phyloP scores from a whole-genome alignment of 2,797 vertebrate species.

The Falco concolor region DNA sequence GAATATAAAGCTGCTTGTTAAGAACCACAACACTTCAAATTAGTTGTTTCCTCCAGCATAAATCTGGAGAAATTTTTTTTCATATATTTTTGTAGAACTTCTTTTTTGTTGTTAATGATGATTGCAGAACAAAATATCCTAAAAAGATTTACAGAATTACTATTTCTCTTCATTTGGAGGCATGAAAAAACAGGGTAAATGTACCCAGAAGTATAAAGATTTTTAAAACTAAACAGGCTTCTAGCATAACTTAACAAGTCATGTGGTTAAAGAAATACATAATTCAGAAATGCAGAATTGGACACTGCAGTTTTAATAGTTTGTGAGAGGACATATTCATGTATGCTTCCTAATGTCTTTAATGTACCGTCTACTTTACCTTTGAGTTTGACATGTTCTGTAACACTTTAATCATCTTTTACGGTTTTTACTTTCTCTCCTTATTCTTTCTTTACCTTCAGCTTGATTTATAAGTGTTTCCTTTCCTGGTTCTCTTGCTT shows the following conservation, averaged over 20 bases:
- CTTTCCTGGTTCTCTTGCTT: not conserved
- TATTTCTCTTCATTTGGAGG: not conserved
- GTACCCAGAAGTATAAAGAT: not conserved
- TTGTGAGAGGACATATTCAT: not conserved
- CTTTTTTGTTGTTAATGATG: not conserved
- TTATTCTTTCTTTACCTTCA: not conserved
- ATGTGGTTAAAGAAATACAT: not conserved
- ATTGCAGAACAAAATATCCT: not conserved
- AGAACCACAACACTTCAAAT: not conserved
- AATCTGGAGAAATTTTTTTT: not conserved
- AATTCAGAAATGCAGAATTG: not conserved
- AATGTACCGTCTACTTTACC: not conserved
- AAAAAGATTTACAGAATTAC: not conserved
- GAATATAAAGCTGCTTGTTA: conserved; percentile 12
- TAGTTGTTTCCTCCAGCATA: conserved; percentile 14
- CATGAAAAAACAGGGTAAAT: not conserved
- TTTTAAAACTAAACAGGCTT: not conserved
- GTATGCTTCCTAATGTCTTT: not conserved
- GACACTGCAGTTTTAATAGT: not conserved
- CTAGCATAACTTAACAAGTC: not conserved
- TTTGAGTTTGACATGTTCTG: not conserved
- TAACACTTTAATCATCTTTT: not conserved
- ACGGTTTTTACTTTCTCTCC: not conserved
- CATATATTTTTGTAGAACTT: not conserved
- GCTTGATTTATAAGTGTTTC: not conserved